A percentile compares a stretch with the other conserved stretches of the same genome.
These are phyloP conservation scores for Chalcis sispes DNA, from an alignment of 2,888 invertebrate species.

Conservation along the genomic window DNA sequence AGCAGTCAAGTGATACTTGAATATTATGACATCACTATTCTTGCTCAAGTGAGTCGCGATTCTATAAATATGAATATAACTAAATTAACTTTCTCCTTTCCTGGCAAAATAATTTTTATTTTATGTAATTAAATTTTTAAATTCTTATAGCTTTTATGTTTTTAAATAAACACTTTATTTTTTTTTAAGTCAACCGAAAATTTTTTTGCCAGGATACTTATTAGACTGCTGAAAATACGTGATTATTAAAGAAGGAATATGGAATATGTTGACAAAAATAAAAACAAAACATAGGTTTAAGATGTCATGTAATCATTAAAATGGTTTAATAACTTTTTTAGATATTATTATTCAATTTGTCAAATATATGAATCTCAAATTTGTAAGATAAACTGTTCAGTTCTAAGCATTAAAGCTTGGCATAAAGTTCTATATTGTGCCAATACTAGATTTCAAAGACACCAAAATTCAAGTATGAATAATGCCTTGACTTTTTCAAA, in stretches of 20 bases:
- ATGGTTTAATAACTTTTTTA: slow-evolving; percentile 54
- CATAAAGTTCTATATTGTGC: slow-evolving; percentile 53
- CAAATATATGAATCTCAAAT: slow-evolving; percentile 49
- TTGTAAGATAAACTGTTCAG: slow-evolving; percentile 52
- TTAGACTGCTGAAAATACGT: slow-evolving; percentile 57
- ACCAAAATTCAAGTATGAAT: slow-evolving; percentile 50
- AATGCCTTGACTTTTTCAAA: slow-evolving; percentile 47
- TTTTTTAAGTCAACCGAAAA: slow-evolving; percentile 36
- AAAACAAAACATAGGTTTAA: slow-evolving; percentile 49
- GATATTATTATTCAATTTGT: slow-evolving; percentile 52
- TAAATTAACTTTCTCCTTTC: slow-evolving; percentile 46
- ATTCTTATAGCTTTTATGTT: slow-evolving; percentile 31
- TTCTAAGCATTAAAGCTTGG: slow-evolving; percentile 51
- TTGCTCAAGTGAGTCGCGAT: slow-evolving; percentile 46
- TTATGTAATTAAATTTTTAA: slow-evolving; percentile 34
- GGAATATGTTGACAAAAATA: slow-evolving; percentile 53
- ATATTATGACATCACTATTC: slow-evolving; percentile 51
- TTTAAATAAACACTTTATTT: slow-evolving; percentile 45
- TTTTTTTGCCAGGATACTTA: slow-evolving; percentile 55
- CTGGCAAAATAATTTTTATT: slow-evolving; percentile 57
- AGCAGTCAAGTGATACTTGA: slow-evolving; percentile 56
- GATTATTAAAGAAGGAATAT: slow-evolving; percentile 52
- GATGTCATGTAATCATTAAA: slow-evolving; percentile 54
- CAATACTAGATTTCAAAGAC: slow-evolving; percentile 52
- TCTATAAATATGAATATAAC: slow-evolving; percentile 41